These are phyloP conservation scores for Ondatra zibethicus DNA, from an alignment of 2,113 vertebrate species.

Conservation along the genomic window DNA sequence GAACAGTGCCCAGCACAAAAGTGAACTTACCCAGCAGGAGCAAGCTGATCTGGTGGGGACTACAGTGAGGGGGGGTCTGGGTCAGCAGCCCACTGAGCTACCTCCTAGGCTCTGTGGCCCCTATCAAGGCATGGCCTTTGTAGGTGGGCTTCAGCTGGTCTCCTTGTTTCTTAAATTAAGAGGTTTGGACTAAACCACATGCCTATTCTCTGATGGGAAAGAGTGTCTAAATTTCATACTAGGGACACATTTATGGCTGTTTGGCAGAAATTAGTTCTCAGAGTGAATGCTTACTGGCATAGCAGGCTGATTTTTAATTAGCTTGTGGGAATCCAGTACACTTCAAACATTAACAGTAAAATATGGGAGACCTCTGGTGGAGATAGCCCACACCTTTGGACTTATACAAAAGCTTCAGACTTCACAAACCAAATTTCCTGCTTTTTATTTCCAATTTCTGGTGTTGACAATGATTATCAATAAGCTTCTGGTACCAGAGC, in stretches of 20 bases:
- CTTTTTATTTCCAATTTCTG: conserved; percentile 11
- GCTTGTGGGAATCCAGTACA: conserved; percentile 78
- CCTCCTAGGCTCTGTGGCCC: background rate
- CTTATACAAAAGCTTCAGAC: conserved; percentile 59
- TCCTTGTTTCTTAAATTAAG: conserved; percentile 47
- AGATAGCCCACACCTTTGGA: conserved; percentile 65
- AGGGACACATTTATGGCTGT: conserved; percentile 78
- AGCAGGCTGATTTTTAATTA: conserved; percentile 76
- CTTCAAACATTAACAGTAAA: conserved; percentile 77
- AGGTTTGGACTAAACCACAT: conserved; percentile 59
- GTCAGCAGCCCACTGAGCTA: background rate
- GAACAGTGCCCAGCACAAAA: background rate
- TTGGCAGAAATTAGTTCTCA: conserved; percentile 78
- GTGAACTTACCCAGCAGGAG: background rate
- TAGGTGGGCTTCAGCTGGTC: background rate
- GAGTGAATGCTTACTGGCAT: conserved; percentile 78
- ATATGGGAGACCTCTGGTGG: conserved; percentile 79
- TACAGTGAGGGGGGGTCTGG: background rate
- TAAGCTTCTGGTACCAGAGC: background rate
- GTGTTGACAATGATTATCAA: conserved; percentile 18
- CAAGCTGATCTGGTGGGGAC: background rate
- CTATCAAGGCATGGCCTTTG: background rate
- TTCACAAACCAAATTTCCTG: conserved; percentile 27
- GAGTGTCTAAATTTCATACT: conserved; percentile 72
- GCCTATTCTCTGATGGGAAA: conserved; percentile 74